Evolutionary conservation across 2,888 invertebrate species (phyloP), one percentile per base, ranked within the genome.

Genomic region (Standfussiana lucernea): DNA sequence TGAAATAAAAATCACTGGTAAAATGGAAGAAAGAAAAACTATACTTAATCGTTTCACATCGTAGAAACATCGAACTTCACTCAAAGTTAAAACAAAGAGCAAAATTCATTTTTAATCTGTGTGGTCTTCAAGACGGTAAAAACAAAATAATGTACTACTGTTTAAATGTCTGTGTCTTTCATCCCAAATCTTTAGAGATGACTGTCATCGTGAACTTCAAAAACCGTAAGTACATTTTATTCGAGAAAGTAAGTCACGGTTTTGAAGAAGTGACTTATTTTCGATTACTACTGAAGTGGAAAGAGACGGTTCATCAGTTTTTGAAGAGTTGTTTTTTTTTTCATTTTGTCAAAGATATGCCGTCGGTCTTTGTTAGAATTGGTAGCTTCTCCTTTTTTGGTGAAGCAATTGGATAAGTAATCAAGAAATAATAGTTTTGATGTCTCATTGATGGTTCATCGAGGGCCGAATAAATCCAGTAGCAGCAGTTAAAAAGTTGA

Each of bases 211-310:
- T 69, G 72, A n/a, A 24, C 72, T 75, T 71, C 66, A 28, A 73
- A 76, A 82, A 80, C 68, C 70, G 85, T 83, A 86, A 83, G 89
- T 87, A 84, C 71, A 83, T 82, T 40, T 59, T 80, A 82, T 77
- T 88, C n/a, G 75, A 75, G 74, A 88, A 88, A 91, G 91, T 92
- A 94, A 93, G 95, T 94, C 93, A 95, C 93, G 94, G 91, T 93
- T 92, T 90, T 88, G 67, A 86, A 83, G 90, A 89, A 88, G 90
- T 91, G 71, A 72, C 89, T 83, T 79, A 86, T 88, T 88, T 78
- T 84, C 80, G 83, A 89, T 89, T 92, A 91, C 93, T 90, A 92
- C 91, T 90, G 89, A 93, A 91, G 90, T 94, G 94, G 92, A 92
- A 95, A 93, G 90, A 64, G 79, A 93, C 93, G 95, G 93, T 94